These are phyloP conservation scores for Ethmia dodecea DNA, from an alignment of 2,888 invertebrate species.

Conservation along the genomic window DNA sequence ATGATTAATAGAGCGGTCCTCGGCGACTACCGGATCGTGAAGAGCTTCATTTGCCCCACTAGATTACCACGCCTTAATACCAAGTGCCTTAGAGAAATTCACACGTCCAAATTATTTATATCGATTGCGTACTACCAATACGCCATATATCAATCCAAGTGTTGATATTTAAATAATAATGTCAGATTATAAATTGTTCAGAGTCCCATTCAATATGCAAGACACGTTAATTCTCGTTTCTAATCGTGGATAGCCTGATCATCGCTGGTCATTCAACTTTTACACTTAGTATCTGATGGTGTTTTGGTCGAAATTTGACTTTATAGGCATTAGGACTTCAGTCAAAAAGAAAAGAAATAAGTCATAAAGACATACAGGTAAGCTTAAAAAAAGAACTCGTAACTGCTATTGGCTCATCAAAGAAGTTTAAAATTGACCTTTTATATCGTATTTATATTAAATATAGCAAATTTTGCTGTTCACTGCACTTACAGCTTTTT, in stretches of 20 bases:
- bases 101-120: slow-evolving; percentile 50
- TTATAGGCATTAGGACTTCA: too few relatives aligned
- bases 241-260: slow-evolving; percentile 21
- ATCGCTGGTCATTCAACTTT: slow-evolving; percentile 31
- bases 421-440: too few relatives aligned
- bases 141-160: slow-evolving; percentile 41
- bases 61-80: slow-evolving; percentile 39
- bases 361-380: too few relatives aligned
- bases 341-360: too few relatives aligned
- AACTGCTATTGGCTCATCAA: too few relatives aligned
- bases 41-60: slow-evolving; percentile 42
- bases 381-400: too few relatives aligned
- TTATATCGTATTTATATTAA: too few relatives aligned
- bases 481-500: too few relatives aligned
- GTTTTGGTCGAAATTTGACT: slow-evolving; percentile 13
- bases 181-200: slow-evolving; percentile 47
- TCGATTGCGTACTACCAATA: slow-evolving; percentile 41
- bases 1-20: slow-evolving; percentile 64
- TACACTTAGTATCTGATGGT: slow-evolving; percentile 23
- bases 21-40: slow-evolving; percentile 58
- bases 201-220: slow-evolving; percentile 25
- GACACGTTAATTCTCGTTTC: slow-evolving; percentile 34
- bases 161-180: slow-evolving; percentile 56
- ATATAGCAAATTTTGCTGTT: too few relatives aligned
- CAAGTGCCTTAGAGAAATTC: slow-evolving; percentile 36